Evolutionary conservation across 2,888 invertebrate species (phyloP).

Genomic region (Pandemis cinnamomeana): DNA sequence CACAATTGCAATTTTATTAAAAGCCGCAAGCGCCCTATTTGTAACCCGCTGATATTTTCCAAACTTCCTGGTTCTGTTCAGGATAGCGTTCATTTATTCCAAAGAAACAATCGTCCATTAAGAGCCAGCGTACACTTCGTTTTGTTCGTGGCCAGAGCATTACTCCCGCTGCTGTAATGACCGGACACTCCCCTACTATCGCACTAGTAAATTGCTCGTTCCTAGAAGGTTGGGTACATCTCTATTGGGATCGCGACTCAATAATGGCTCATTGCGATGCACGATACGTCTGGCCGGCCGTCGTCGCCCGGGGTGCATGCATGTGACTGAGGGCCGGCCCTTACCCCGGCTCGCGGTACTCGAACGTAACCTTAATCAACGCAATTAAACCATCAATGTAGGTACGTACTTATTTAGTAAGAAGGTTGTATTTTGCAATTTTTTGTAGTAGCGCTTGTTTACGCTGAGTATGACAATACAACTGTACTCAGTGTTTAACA

Average conservation of each 20-base stretch:
- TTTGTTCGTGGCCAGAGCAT: constrained; percentile 47
- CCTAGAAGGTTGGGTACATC: constrained; percentile 55
- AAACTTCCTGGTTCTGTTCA: constrained; percentile 36
- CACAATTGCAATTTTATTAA: constrained; percentile 13
- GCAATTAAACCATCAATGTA: background rate
- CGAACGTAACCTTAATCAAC: constrained; percentile 10
- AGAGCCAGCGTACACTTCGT: constrained; percentile 43
- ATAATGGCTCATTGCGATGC: constrained; percentile 69
- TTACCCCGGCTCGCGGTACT: constrained; percentile 50
- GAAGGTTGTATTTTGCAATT: background rate
- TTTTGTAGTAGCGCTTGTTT: background rate
- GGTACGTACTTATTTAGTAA: background rate
- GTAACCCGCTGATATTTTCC: constrained; percentile 24
- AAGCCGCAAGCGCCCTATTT: constrained; percentile 23
- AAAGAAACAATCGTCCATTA: constrained; percentile 56
- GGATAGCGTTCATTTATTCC: constrained; percentile 42
- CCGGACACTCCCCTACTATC: constrained; percentile 67
- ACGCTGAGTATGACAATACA: too few species aligned
- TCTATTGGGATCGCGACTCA: constrained; percentile 67
- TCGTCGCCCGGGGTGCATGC: constrained; percentile 60
- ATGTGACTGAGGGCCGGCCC: constrained; percentile 59
- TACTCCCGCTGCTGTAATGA: constrained; percentile 65
- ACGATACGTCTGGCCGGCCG: constrained; percentile 63
- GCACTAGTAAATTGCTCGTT: constrained; percentile 60
- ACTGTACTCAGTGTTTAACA: too few species aligned